Percentiles rank a stretch among this genome's conserved stretches.
phyloP scores from a whole-genome alignment of 92 coral and sea anemone genomes.

The Epizoanthus stellaris region DNA sequence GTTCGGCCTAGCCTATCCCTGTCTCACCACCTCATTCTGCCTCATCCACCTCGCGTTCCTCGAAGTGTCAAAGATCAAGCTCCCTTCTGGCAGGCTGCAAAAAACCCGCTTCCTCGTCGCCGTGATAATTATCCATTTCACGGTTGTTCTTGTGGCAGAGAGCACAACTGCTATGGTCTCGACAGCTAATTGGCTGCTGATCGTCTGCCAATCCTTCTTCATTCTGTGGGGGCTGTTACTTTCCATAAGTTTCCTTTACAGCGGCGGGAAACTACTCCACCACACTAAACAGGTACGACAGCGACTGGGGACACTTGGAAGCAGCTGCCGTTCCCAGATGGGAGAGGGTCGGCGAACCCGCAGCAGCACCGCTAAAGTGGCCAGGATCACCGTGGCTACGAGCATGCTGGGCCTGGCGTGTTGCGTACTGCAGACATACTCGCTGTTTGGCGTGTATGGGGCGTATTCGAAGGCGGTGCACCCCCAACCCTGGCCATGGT shows the following conservation, averaged over 20 bases:
- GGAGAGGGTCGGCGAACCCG: conserved; percentile 3
- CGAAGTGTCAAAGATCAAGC: conserved; percentile 77
- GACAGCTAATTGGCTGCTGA: conserved; percentile 57
- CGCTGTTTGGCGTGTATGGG: neutral
- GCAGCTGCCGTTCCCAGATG: neutral
- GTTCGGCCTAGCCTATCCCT: conserved; percentile 87
- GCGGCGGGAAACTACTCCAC: conserved; percentile 57
- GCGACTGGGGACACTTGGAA: neutral
- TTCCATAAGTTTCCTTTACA: conserved; percentile 64
- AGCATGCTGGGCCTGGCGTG: conserved; percentile 4
- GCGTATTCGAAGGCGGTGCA: neutral
- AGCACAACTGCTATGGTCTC: conserved; percentile 48
- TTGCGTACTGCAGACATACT: neutral
- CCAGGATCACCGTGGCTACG: neutral
- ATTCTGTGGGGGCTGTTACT: conserved; percentile 61
- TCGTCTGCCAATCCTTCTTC: conserved; percentile 74
- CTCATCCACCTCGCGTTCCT: conserved; percentile 84
- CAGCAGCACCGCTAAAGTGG: conserved; percentile 47
- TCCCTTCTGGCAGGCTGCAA: conserved; percentile 67
- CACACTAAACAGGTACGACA: neutral
- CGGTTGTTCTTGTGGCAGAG: conserved; percentile 78
- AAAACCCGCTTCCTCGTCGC: conserved; percentile 63
- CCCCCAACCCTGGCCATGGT: neutral
- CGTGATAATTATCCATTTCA: conserved; percentile 70
- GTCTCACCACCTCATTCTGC: conserved; percentile 85